Conservation (phyloP, 1,140 invertebrate genomes). For the Calycopis cecrops region DNA sequence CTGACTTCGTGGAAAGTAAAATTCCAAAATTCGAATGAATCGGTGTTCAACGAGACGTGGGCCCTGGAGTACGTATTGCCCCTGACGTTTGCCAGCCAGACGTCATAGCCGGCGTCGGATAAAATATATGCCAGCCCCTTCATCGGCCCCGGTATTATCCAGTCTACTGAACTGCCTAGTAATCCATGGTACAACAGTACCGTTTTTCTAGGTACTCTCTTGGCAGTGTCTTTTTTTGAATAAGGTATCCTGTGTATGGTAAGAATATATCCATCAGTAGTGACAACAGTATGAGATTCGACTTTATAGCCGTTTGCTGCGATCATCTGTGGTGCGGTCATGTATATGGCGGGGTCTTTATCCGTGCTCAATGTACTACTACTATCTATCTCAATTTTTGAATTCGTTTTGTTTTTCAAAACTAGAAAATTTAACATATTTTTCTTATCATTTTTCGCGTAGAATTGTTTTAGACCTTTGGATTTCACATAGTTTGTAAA, state of each 20-base stretch:
- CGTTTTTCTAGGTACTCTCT: conserved; percentile 46
- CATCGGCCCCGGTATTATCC: conserved; percentile 80
- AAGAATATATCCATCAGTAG: conserved; percentile 84
- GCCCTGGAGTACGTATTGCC: conserved; percentile 79
- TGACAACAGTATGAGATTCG: conserved; percentile 80
- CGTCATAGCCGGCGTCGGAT: conserved; percentile 79
- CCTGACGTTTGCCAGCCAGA: conserved; percentile 81
- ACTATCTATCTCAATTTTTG: too few species aligned
- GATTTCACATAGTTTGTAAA: conserved; percentile 48
- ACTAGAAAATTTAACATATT: too few species aligned
- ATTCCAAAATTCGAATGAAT: conserved; percentile 78
- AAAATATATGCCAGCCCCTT: conserved; percentile 78
- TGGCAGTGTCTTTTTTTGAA: conserved; percentile 41
- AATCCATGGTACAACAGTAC: conserved; percentile 87
- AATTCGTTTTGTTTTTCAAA: too few species aligned
- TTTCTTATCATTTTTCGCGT: conserved; percentile 47
- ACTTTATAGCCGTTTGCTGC: conserved; percentile 79
- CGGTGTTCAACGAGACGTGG: conserved; percentile 66
- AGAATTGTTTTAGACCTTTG: conserved; percentile 50
- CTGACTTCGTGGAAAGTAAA: conserved; percentile 84
- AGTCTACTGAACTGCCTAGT: conserved; percentile 84
- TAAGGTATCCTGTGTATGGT: conserved; percentile 83
- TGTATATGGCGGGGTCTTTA: too few species aligned
- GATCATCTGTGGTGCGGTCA: conserved; percentile 77
- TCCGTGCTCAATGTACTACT: too few species aligned